Base-by-base conservation (phyloP, 1,140 invertebrate species). In the Chrysoperla carnea region DNA sequence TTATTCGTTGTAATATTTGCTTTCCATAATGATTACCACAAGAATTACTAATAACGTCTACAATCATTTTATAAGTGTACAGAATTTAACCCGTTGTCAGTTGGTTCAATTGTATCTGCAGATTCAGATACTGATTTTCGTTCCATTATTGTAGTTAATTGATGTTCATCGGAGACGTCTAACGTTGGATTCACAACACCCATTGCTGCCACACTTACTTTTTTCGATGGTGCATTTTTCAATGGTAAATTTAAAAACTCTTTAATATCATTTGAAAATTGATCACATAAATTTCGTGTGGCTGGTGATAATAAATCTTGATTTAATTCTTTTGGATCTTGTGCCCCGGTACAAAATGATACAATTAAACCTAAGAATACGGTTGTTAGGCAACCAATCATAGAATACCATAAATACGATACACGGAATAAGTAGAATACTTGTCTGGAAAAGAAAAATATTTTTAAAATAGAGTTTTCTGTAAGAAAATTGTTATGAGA, bases 401-500 rank as follows among this genome's bases (percentile, higher is more conserved):
- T 66, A 6, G 73, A 77, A 55, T 81, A 83, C 80, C 80, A 84
- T 47, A 84, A 60, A 57, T 81, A 84, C 27, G 78, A 81, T 37
- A 81, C 62, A 53, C 73, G 59, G 52, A 71, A 82, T 1, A 78
- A 46, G 42, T 57, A 60, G 46, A 66, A 55, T 13, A 59, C 52
- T 27, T 46, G 38, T 9, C 47, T 52, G 46, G 13, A 50, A 50
- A n/a, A 43, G 31, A 41, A 46, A 42, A 6, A 33, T 4, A 33
- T 33, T 11, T 33, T 9, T 33, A 4, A 4, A 23, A 23, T 23
- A n/a, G n/a, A n/a, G 17, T 23, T 23, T 23, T 23, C 2, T 23
- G n/a, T n/a, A n/a, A n/a, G n/a, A n/a, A n/a, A n/a, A n/a, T n/a
- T n/a, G n/a, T n/a, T n/a, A n/a, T n/a, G n/a, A n/a, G n/a, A n/a